Base-by-base conservation (phyloP, 1,140 invertebrate genomes). In the Pogonognathellus flavescens region DNA sequence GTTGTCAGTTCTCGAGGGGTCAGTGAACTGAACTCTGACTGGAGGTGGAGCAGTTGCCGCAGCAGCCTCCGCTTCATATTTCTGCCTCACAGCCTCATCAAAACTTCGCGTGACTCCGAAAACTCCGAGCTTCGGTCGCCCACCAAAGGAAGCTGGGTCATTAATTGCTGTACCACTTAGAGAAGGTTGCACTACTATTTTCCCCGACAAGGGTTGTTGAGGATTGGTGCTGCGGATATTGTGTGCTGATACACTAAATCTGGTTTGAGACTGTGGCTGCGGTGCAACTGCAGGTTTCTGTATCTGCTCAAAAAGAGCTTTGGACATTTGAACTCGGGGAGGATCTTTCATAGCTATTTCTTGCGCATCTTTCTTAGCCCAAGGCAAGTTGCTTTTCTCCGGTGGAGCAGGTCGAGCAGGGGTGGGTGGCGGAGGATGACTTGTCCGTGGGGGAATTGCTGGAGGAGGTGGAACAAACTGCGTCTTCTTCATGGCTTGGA, bases 401-500 rank as follows among this genome's bases (percentile, higher is more conserved):
- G 81, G 25, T 6, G 25, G 82, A 13, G 52, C 22, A 22, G 62
- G 3, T 60, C 25, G 22, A 20, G 50, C n/a, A 0, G 13, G 49
- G 20, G 16, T 14, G 5, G 70, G 55, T 18, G 66, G 66, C 6
- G 80, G n/a, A 5, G 31, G 59, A 11, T 66, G 31, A 14, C 22
- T 76, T 14, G 80, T 70, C 18, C 60, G 14, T 2, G 82, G 84
- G 16, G 72, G 57, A 16, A 83, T 59, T 9, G 76, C 25, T 8
- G 84, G 80, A 11, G 82, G 55, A 7, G 86, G 53, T 13, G 80
- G 76, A 25, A 66, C 66, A 11, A 85, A 80, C 13, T 52, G 22
- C 10, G 72, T 55, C 14, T 80, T 80, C 31, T 82, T 62, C 86
- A 88, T 86, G 11, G 88, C 88, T 80, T 88, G 85, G 22, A 88